These are phyloP conservation scores for Portunus trituberculatus DNA, from an alignment of 1,140 invertebrate genomes.

Conservation along the genomic window DNA sequence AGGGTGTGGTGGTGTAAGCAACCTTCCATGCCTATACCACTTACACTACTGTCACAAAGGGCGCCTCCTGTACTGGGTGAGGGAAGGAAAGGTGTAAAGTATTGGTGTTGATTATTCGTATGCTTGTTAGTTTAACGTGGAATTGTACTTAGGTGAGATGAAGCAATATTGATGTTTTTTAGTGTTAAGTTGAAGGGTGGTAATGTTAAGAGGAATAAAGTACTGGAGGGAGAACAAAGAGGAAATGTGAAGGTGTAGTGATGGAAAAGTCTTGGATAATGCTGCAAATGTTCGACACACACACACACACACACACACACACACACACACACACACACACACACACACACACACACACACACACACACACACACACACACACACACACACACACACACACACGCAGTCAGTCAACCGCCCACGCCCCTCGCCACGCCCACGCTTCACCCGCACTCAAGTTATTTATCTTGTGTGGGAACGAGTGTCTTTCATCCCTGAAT, in stretches of 20 bases:
- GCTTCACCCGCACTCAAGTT: background rate
- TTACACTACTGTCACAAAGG: too few species aligned
- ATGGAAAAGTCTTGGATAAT: too few species aligned
- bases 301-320: slow-evolving; percentile 27
- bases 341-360: background rate
- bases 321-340: background rate
- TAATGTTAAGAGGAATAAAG: background rate
- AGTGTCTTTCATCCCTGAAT: background rate
- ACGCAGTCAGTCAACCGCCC: background rate
- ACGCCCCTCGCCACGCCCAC: background rate
- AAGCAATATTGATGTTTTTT: too few species aligned
- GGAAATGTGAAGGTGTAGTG: background rate
- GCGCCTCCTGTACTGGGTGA: too few species aligned
- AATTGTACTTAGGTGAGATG: too few species aligned
- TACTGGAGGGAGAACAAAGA: background rate
- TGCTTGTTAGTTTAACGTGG: too few species aligned
- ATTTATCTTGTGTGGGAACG: background rate
- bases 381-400: slow-evolving; percentile 23
- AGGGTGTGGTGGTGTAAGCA: too few species aligned
- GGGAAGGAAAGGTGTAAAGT: too few species aligned
- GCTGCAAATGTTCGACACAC: too few species aligned
- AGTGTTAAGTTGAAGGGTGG: background rate
- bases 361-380: background rate
- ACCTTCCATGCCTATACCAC: too few species aligned
- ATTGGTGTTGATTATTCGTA: too few species aligned